Base-by-base conservation (phyloP, 1,140 invertebrate species). In the Heliconius himera region DNA sequence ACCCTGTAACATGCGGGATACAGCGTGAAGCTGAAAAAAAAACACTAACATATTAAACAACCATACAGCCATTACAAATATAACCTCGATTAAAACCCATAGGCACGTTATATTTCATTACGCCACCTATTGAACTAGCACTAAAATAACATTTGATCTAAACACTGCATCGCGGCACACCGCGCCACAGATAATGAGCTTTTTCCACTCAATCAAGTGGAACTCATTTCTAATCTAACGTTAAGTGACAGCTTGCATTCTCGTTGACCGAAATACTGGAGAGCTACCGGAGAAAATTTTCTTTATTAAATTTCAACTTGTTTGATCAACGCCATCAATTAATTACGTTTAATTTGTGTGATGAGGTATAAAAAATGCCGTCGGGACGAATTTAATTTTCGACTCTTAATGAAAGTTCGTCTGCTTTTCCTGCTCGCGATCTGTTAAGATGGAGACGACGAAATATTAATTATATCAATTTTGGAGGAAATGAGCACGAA, bases 391-490 rank as follows among this genome's bases (percentile, higher is more conserved):
- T 89, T 90, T 88, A 91, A 90, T 92, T 91, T 89, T 83, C 76
- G 51, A 38, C 33, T 82, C 81, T 85, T 89, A 87, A 88, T 87
- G 86, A 90, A 89, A 89, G 83, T 91, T 89, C 81, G 79, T 76
- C 83, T 70, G 77, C 74, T 86, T 85, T 46, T 74, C 75, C 78
- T 78, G 78, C 80, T 85, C 84, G 81, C 85, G 84, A 84, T 82
- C 82, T 84, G 83, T 87, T 88, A 87, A 86, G 84, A 77, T 76
- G 81, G 73, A 77, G 74, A 81, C 81, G 80, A 83, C 82, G 81
- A 88, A 88, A 90, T 90, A 87, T 90, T 89, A 90, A 90, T 91
- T 89, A 88, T 84, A 86, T 85, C 83, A 85, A 85, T 84, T 87
- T 86, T 83, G 86, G 81, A 80, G 79, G 49, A 49, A 54, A 54